Evolutionary conservation across 2,888 invertebrate genomes (phyloP).

Genomic region (Artemia sp.): DNA sequence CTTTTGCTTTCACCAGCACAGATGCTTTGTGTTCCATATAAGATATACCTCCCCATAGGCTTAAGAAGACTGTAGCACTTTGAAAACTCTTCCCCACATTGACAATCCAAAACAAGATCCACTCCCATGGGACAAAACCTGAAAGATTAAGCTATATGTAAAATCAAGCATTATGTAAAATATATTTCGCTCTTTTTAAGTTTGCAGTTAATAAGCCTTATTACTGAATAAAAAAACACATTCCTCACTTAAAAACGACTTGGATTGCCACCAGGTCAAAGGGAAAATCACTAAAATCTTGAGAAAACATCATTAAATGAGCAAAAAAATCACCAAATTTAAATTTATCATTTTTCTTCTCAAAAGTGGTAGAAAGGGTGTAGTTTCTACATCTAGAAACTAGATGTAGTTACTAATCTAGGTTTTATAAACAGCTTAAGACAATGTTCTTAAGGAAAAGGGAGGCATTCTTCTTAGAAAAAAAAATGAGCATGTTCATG

Average conservation of each 20-base stretch:
- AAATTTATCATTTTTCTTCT: too few relatives aligned
- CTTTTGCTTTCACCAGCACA: constrained; percentile 80
- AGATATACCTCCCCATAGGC: constrained; percentile 72
- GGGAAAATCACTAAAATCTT: too few relatives aligned
- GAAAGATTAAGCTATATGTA: constrained; percentile 23
- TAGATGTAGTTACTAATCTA: too few relatives aligned
- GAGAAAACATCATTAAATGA: too few relatives aligned
- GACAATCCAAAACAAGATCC: constrained; percentile 68
- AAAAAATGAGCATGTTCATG: too few relatives aligned
- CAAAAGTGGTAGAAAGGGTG: too few relatives aligned
- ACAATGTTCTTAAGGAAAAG: too few relatives aligned
- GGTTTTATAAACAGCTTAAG: too few relatives aligned
- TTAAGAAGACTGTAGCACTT: constrained; percentile 62
- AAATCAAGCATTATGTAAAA: constrained; percentile 15
- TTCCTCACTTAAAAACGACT: neutral
- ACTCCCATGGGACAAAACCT: constrained; percentile 59
- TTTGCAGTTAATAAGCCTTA: neutral
- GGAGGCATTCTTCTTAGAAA: too few relatives aligned
- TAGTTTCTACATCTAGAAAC: too few relatives aligned
- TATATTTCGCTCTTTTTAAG: neutral
- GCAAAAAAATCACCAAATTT: too few relatives aligned
- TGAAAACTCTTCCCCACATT: constrained; percentile 75
- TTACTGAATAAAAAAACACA: neutral
- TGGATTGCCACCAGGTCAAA: too few relatives aligned
- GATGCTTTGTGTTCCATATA: constrained; percentile 69